Evolutionary conservation across 1,140 invertebrate genomes (phyloP).

Genomic region (Drosophila arawakana): DNA sequence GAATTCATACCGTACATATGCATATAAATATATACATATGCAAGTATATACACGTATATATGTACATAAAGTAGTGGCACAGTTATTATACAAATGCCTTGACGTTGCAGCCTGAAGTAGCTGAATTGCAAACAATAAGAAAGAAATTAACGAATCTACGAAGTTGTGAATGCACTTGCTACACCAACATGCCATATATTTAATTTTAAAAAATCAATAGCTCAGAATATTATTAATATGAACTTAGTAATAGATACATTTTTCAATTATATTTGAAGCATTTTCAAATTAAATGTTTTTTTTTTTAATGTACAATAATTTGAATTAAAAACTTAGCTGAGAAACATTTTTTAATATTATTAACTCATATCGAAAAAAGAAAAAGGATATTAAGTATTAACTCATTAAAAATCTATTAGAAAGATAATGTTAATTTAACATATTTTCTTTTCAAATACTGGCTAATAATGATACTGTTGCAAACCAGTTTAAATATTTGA

Average conservation of each 20-base stretch:
- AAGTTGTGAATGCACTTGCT: conserved; percentile 12
- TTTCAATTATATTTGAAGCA: too few relatives aligned
- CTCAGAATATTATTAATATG: too few relatives aligned
- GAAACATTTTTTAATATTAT: too few relatives aligned
- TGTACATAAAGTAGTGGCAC: conserved; percentile 48
- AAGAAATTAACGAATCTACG: neutral
- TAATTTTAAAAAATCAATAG: neutral
- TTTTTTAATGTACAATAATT: too few relatives aligned
- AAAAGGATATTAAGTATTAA: too few relatives aligned
- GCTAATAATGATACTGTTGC: neutral
- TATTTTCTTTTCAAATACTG: too few relatives aligned
- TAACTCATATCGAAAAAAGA: too few relatives aligned
- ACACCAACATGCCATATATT: neutral
- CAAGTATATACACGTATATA: neutral
- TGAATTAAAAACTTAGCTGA: too few relatives aligned
- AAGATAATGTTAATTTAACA: neutral
- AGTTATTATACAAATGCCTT: conserved; percentile 71
- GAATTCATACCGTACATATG: neutral
- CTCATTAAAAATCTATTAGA: too few relatives aligned
- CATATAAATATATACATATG: neutral
- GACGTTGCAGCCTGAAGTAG: conserved; percentile 62
- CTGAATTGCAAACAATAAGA: conserved; percentile 46
- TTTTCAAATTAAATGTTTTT: too few relatives aligned
- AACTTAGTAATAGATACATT: too few relatives aligned
- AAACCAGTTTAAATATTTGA: neutral